Evolutionary conservation across 2,797 vertebrate species (phyloP).

Genomic region (Alfaro cultratus): DNA sequence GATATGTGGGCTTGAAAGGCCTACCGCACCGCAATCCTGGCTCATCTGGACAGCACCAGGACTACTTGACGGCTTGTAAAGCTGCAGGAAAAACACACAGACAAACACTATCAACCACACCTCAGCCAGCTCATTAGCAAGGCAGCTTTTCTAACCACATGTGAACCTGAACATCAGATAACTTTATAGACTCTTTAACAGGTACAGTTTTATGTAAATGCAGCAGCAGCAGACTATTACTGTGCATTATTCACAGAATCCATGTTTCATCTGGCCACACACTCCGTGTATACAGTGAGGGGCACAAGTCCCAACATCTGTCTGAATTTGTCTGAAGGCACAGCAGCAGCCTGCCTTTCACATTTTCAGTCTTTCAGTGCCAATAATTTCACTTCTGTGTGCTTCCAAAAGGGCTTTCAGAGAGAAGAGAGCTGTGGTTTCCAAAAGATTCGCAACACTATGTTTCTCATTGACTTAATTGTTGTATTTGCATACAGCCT

Average conservation of each 20-base stretch:
- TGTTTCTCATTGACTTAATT: slow-evolving; percentile 78
- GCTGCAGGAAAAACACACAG: slow-evolving; percentile 64
- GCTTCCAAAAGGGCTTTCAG: slow-evolving; percentile 66
- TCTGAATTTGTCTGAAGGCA: slow-evolving; percentile 64
- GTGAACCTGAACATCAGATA: slow-evolving; percentile 67
- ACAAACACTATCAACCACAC: slow-evolving; percentile 73
- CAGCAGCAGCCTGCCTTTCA: slow-evolving; percentile 54
- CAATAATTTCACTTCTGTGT: slow-evolving; percentile 66
- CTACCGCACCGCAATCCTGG: slow-evolving; percentile 61
- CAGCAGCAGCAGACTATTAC: slow-evolving; percentile 54
- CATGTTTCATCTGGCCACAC: slow-evolving; percentile 57
- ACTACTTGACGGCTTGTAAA: slow-evolving; percentile 70
- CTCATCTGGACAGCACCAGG: slow-evolving; percentile 75
- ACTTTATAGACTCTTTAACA: slow-evolving; percentile 53
- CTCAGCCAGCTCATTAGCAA: slow-evolving; percentile 70
- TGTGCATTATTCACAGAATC: slow-evolving; percentile 60
- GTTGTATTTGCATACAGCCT: slow-evolving; percentile 75
- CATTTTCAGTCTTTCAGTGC: slow-evolving; percentile 52
- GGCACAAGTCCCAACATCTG: slow-evolving; percentile 75
- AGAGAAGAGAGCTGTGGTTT: slow-evolving; percentile 71
- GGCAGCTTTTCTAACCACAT: slow-evolving; percentile 62
- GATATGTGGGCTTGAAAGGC: slow-evolving; percentile 66
- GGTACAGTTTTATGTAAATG: slow-evolving; percentile 65
- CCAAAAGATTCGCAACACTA: slow-evolving; percentile 79
- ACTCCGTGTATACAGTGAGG: slow-evolving; percentile 54